These are phyloP conservation scores for Hypocryptadius cinnamomeus DNA, from an alignment of 2,113 vertebrate species.

Conservation along the genomic window DNA sequence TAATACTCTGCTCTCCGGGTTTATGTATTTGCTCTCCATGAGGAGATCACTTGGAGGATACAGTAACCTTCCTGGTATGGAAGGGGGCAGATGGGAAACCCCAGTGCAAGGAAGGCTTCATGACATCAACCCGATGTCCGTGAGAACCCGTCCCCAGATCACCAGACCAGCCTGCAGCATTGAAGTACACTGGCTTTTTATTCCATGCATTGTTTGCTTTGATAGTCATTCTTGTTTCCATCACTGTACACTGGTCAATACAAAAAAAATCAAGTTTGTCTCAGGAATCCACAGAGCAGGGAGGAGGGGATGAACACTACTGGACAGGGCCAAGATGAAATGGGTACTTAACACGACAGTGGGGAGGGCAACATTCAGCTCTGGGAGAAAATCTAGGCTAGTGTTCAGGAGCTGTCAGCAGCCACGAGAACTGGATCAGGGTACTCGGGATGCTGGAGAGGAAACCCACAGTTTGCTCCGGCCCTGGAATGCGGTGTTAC, in stretches of 20 bases:
- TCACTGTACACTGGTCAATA: slow-evolving; percentile 81
- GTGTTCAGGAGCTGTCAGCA: slow-evolving; percentile 44
- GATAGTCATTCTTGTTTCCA: slow-evolving; percentile 81
- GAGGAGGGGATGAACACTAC: slow-evolving; percentile 35
- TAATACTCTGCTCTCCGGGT: background rate
- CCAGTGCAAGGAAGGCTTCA: background rate
- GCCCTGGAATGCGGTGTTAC: background rate
- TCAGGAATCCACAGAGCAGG: slow-evolving; percentile 43
- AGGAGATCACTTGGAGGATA: background rate
- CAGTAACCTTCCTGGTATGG: background rate
- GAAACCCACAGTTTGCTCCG: background rate
- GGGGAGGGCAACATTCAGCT: slow-evolving; percentile 51
- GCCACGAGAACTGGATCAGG: background rate
- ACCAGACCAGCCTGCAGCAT: slow-evolving; percentile 46
- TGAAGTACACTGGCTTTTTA: slow-evolving; percentile 92
- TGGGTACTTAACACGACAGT: slow-evolving; percentile 50
- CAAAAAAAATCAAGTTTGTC: slow-evolving; percentile 60
- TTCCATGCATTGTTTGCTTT: slow-evolving; percentile 92
- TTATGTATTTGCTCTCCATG: background rate
- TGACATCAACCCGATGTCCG: background rate
- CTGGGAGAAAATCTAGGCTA: slow-evolving; percentile 43
- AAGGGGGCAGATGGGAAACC: background rate
- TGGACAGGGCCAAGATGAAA: slow-evolving; percentile 54
- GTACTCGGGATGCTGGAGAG: background rate
- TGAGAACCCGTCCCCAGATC: background rate